Evolutionary conservation across 2,113 vertebrate species (phyloP), one percentile per base, ranked within the genome.

Genomic region (Sylvietta virens): DNA sequence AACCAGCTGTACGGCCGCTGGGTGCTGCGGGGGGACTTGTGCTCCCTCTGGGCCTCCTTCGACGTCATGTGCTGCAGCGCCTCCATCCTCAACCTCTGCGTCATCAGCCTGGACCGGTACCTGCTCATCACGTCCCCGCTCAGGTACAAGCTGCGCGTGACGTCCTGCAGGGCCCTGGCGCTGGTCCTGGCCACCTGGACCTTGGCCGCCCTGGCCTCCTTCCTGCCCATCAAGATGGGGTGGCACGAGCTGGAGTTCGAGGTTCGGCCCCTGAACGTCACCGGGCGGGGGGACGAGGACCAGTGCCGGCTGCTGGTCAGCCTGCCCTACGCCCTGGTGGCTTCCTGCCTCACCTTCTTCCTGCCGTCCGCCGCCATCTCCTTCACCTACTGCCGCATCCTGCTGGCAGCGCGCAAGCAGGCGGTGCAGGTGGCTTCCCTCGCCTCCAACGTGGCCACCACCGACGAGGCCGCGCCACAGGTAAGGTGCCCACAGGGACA

Each of bases 31-130:
- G 97, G 97, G 0, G 96, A 97, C 65, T 98, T 99, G 91, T 99
- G 99, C 96, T 98, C 98, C 3, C 97, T 99, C 83, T 99, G 99
- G 99, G 98, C 98, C 70, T 98, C 99, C 97, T 99, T 99, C 6
- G 99, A 99, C 4, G 98, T 99, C 90, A 99, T 99, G 99, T 99
- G 99, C 98, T 99, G 99, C 97, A 99, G 99, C 11, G 99, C 99
- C 18, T 99, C 99, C 97, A 99, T 99, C 95, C 98, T 99, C 88
- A 99, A 99, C 98, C 98, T 99, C 64, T 99, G 99, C 50, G 97
- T 99, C 96, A 99, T 99, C 98, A 99, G 99, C 97, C 95, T 99
- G 97, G 99, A 99, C 98, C 98, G 99, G 10, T 99, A 99, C 97
- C 97, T 99, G 95, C 98, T 99, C 95, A 99, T 99, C 96, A 99